Conservation (phyloP, 2,888 invertebrate genomes). For the Aphrophora alni region DNA sequence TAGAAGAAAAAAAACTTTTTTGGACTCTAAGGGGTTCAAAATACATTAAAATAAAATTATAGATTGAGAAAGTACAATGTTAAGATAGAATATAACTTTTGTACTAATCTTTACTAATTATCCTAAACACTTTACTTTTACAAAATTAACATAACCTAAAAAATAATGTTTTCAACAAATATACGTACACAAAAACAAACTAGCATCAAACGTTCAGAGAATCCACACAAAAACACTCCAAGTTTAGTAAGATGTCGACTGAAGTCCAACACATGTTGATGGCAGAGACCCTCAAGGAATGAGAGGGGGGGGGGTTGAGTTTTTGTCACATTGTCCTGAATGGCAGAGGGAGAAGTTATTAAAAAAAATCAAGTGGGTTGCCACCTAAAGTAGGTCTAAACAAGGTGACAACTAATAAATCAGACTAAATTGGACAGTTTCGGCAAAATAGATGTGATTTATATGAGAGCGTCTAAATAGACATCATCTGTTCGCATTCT, state of each 20-base stretch:
- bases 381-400: background rate
- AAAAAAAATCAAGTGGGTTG: background rate
- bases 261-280: background rate
- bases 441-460: background rate
- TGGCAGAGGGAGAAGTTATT: background rate
- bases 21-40: too few species aligned
- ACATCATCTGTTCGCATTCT: too few species aligned
- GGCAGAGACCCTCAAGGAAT: background rate
- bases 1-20: too few species aligned
- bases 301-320: background rate
- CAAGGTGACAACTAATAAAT: background rate
- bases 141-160: too few species aligned
- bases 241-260: background rate
- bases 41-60: too few species aligned
- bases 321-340: background rate
- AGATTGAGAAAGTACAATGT: too few species aligned
- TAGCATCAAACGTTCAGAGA: too few species aligned
- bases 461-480: background rate
- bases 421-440: background rate
- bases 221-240: background rate
- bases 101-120: too few species aligned
- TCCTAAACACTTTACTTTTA: too few species aligned
- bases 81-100: too few species aligned
- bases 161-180: too few species aligned
- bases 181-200: too few species aligned